Percentiles rank a stretch among this genome's conserved stretches.
phyloP scores from a whole-genome alignment of 2,113 vertebrate genomes.

The Sylvia atricapilla region DNA sequence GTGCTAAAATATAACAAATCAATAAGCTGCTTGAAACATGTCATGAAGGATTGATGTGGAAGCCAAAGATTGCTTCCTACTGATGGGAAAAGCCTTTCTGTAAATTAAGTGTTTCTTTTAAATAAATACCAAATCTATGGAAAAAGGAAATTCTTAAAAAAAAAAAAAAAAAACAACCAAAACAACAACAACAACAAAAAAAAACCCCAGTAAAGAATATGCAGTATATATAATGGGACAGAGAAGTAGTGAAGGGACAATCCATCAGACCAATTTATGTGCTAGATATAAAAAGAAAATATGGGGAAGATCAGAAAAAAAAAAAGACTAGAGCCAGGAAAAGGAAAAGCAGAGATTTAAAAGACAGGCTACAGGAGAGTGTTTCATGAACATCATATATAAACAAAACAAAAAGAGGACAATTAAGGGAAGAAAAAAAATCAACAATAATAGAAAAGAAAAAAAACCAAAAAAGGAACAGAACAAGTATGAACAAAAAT shows the following conservation, averaged over 20 bases:
- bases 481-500: neutral
- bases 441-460: neutral
- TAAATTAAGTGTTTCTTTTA: neutral
- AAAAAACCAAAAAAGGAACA: neutral
- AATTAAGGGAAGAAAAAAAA: neutral
- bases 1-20: slow-evolving; percentile 53
- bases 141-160: neutral
- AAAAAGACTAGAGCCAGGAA: neutral
- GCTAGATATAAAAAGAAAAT: neutral
- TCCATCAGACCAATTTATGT: neutral
- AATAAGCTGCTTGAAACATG: slow-evolving; percentile 43
- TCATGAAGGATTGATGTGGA: slow-evolving; percentile 24
- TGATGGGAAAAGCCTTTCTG: neutral
- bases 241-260: neutral
- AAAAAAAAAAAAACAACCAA: neutral
- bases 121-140: neutral
- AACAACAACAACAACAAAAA: too few species aligned
- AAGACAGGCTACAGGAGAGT: neutral
- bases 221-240: neutral
- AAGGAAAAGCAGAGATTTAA: neutral
- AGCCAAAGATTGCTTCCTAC: neutral
- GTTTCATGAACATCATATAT: neutral
- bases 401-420: neutral
- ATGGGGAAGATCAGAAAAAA: neutral
- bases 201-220: neutral